phyloP scores from a whole-genome alignment of 2,113 vertebrate species.

The Myanophis thanlyinensis region DNA sequence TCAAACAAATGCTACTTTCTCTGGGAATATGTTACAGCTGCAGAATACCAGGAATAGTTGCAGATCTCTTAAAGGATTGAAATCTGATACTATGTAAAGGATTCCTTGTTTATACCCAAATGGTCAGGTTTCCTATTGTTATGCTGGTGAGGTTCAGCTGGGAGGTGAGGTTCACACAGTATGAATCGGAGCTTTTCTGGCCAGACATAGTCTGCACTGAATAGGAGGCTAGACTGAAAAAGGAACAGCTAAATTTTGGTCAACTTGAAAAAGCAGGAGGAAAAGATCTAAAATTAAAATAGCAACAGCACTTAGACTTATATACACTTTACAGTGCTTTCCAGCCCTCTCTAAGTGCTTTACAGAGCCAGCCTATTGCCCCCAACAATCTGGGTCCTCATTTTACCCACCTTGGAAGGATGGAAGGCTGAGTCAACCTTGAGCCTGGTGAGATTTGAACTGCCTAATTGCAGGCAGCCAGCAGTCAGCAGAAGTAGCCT shows the following conservation, averaged over 20 bases:
- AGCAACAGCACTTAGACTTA: no score
- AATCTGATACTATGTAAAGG: background rate
- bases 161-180: background rate
- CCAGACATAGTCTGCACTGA: background rate
- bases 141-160: background rate
- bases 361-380: no score
- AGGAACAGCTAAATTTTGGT: background rate
- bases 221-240: background rate
- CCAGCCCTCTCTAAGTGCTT: no score
- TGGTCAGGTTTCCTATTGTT: background rate
- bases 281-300: background rate
- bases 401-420: no score
- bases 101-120: background rate
- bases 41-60: background rate
- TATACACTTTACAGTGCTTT: no score
- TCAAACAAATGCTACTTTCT: background rate
- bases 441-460: no score
- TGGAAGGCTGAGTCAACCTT: no score
- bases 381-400: no score
- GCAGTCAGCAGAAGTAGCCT: no score
- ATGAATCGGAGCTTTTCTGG: background rate
- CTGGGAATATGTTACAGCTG: background rate
- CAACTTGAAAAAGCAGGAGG: background rate
- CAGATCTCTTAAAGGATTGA: background rate
- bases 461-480: no score